phyloP scores from a whole-genome alignment of 2,888 invertebrate genomes.

The Galerucella calmariensis region DNA sequence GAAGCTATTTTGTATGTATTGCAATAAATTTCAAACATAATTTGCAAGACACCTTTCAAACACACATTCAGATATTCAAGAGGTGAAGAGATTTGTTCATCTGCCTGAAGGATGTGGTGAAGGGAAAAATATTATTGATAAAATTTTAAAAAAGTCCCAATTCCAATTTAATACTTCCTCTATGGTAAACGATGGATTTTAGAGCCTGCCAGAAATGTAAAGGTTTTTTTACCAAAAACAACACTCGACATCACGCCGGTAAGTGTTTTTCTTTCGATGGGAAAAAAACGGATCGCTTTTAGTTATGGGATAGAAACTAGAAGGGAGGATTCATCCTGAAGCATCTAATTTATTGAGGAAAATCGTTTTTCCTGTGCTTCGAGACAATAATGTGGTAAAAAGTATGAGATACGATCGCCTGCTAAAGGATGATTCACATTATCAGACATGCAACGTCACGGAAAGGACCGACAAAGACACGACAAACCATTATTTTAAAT shows the following conservation, averaged over 20 bases:
- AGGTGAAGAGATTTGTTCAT: too few relatives aligned
- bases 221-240: background rate
- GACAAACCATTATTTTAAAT: too few relatives aligned
- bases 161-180: background rate
- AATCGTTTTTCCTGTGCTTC: slow-evolving; percentile 22
- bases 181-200: background rate
- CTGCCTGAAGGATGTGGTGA: background rate
- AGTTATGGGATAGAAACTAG: background rate
- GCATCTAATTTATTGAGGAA: background rate
- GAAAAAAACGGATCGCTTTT: too few relatives aligned
- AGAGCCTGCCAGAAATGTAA: background rate
- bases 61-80: too few relatives aligned
- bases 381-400: slow-evolving; percentile 25
- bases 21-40: too few relatives aligned
- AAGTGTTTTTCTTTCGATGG: too few relatives aligned
- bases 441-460: too few relatives aligned
- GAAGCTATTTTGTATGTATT: too few relatives aligned
- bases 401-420: slow-evolving; percentile 29
- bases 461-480: too few relatives aligned
- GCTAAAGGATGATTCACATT: background rate
- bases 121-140: background rate
- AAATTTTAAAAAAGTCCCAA: background rate
- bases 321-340: background rate
- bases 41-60: too few relatives aligned
- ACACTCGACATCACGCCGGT: too few relatives aligned